Evolutionary conservation across 2,888 invertebrate genomes (phyloP).

Genomic region (Epiblema foenella): DNA sequence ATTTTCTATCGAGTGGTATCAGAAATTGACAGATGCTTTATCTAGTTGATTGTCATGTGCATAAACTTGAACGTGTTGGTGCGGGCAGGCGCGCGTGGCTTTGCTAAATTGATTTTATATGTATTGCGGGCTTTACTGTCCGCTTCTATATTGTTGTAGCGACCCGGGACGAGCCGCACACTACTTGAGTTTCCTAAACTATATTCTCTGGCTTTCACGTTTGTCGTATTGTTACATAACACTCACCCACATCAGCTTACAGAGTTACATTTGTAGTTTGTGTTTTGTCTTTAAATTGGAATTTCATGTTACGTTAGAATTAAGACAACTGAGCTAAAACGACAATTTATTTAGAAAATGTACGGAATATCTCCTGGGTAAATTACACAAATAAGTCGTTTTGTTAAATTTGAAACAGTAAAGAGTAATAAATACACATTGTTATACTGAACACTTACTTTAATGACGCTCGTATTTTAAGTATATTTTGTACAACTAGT

Average conservation of each 20-base stretch:
- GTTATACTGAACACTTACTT: too few relatives aligned
- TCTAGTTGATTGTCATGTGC: slow-evolving; percentile 62
- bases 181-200: slow-evolving; percentile 64
- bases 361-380: neutral
- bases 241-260: slow-evolving; percentile 24
- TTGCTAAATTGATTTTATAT: slow-evolving; percentile 83
- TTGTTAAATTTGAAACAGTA: too few relatives aligned
- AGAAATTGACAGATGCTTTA: too few relatives aligned
- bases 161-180: slow-evolving; percentile 54
- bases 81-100: slow-evolving; percentile 76
- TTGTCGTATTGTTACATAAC: slow-evolving; percentile 45
- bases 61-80: slow-evolving; percentile 71
- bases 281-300: slow-evolving; percentile 30
- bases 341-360: neutral
- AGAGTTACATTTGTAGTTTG: slow-evolving; percentile 17
- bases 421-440: too few relatives aligned
- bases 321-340: slow-evolving; percentile 14
- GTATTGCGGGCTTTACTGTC: slow-evolving; percentile 74
- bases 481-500: too few relatives aligned
- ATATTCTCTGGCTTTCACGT: slow-evolving; percentile 54
- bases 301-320: slow-evolving; percentile 17
- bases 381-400: too few relatives aligned
- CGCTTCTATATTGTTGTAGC: slow-evolving; percentile 59
- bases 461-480: too few relatives aligned
- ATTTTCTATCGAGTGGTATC: too few relatives aligned